Base-by-base conservation (phyloP, 2,888 invertebrate genomes). In the Ophioninae sp. region DNA sequence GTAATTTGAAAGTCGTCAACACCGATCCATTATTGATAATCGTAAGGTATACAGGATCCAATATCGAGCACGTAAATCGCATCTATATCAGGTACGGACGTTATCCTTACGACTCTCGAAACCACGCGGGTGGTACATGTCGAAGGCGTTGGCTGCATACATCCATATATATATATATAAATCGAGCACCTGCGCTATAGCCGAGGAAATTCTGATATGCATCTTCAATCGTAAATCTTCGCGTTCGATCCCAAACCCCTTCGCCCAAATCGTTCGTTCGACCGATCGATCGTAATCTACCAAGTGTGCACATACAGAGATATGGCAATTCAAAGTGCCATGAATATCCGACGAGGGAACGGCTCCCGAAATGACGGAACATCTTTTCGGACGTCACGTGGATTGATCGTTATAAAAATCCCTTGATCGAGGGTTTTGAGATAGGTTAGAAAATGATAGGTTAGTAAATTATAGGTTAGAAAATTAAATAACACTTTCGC, bases 41-140 rank as follows among this genome's bases (percentile, higher is more conserved):
- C 71, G 56, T 39, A 72, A 30, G 6, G 63, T 51, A 65, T n/a
- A 17, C 71, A 8, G 17, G 30, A 22, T n/a, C 71, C 61, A 64
- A 76, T 83, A 79, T 83, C 83, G 83, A 58, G 71, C 79, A 79
- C 83, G 83, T 83, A 79, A 76, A 83, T 83, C 77, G 79, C 68
- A 22, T 67, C 61, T 61, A 69, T 69, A 69, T 69, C 56, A 58
- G 51, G 9, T 9, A 51, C 56, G 37, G 10, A 59, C 44, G 68
- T 37, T 74, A 68, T 68, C 67, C 61, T 56, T 68, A 64, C 41
- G 82, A 41, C 63, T 78, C 69, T n/a, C 71, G 51, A 20, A 51
- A 30, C 64, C 64, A 7, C 71, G 59, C 22, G 65, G 71, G 64
- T 59, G 10, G 39, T 59, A 37, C 10, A 59, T 56, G 58, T 64